Percentiles rank a stretch among this genome's conserved stretches.
phyloP scores from a whole-genome alignment of 2,113 vertebrate species.

The Muscicapa adusta region DNA sequence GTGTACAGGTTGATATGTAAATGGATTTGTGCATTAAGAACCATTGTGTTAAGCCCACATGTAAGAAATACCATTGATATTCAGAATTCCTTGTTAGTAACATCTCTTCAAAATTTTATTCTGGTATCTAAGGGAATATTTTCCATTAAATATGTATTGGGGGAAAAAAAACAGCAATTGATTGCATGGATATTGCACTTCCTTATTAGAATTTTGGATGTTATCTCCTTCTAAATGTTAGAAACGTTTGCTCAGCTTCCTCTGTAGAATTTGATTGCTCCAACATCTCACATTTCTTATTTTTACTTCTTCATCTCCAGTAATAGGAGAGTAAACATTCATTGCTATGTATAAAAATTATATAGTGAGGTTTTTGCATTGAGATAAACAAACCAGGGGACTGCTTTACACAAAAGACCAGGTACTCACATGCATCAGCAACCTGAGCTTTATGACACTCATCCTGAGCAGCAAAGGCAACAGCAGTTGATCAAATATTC shows the following conservation, averaged over 20 bases:
- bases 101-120: not conserved
- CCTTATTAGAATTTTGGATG: not conserved
- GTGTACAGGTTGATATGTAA: not conserved
- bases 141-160: not conserved
- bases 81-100: not conserved
- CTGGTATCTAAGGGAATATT: not conserved
- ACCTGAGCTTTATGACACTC: not conserved
- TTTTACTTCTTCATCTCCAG: not conserved
- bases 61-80: not conserved
- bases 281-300: not conserved
- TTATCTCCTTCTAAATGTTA: not conserved
- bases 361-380: not conserved
- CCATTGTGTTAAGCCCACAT: not conserved
- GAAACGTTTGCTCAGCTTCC: not conserved
- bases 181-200: not conserved
- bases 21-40: not conserved
- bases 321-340: not conserved
- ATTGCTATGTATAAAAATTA: not conserved
- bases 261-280: not conserved
- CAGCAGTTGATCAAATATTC: not conserved
- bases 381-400: not conserved
- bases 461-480: not conserved
- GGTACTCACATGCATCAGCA: not conserved
- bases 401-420: not conserved
- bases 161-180: rapidly evolving